phyloP scores from a whole-genome alignment of 2,888 invertebrate species.

The Aplocera efformata region DNA sequence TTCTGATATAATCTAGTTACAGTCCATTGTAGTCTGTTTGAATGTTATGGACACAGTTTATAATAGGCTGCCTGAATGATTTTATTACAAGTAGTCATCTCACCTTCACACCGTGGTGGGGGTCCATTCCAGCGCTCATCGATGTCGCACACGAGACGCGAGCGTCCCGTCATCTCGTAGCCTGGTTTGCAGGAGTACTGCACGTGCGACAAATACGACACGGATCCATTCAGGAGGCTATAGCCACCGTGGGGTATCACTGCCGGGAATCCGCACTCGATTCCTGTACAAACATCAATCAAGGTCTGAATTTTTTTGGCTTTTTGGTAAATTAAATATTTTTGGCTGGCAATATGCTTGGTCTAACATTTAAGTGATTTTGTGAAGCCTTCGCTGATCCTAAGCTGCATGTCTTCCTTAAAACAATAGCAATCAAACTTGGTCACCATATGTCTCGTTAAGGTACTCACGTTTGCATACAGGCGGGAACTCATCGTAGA shows the following conservation, averaged over 20 bases:
- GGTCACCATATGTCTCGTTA: too few species aligned
- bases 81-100: constrained; percentile 33
- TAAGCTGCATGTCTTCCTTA: too few species aligned
- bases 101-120: constrained; percentile 92
- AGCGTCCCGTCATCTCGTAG: constrained; percentile 91
- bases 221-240: constrained; percentile 89
- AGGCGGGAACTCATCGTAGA: constrained; percentile 96
- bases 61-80: too few species aligned
- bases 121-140: constrained; percentile 97
- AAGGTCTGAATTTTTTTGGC: too few species aligned
- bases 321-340: too few species aligned
- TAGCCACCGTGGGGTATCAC: constrained; percentile 91
- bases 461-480: constrained; percentile 91
- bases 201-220: constrained; percentile 92
- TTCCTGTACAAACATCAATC: constrained; percentile 79
- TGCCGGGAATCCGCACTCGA: constrained; percentile 94
- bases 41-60: too few species aligned
- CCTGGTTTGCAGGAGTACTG: constrained; percentile 91
- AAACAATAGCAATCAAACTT: too few species aligned
- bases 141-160: constrained; percentile 92
- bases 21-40: too few species aligned
- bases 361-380: too few species aligned
- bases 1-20: too few species aligned
- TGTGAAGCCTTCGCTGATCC: too few species aligned
- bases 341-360: too few species aligned